A percentile compares a stretch with the other conserved stretches of the same genome.
Conservation (phyloP, 92 coral and sea anemone species). For the Umimayanthus chanpuru region DNA sequence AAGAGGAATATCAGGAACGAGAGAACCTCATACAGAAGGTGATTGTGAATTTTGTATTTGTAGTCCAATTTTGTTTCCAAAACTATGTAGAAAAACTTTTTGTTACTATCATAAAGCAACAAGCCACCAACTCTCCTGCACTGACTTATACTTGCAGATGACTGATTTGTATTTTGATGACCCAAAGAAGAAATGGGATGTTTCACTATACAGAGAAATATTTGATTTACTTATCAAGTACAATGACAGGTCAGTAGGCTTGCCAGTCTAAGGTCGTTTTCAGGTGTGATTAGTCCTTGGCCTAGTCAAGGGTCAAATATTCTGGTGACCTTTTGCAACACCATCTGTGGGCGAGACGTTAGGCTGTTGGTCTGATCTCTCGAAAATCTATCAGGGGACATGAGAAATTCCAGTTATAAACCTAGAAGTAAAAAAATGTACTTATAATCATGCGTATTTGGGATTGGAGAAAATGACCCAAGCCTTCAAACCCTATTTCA, state of each 20-base stretch:
- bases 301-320: too few relatives aligned
- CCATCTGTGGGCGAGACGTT: neutral
- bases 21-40: slow-evolving; percentile 94
- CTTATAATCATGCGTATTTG: neutral
- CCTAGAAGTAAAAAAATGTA: too few relatives aligned
- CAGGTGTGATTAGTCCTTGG: too few relatives aligned
- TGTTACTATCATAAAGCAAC: neutral
- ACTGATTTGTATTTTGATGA: slow-evolving; percentile 96
- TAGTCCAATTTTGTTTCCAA: neutral
- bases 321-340: neutral
- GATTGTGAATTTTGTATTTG: neutral
- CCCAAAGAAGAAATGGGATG: slow-evolving; percentile 89
- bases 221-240: slow-evolving; percentile 91
- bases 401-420: too few relatives aligned
- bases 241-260: slow-evolving; percentile 80
- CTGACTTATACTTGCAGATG: slow-evolving; percentile 59
- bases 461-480: too few relatives aligned
- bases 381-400: neutral
- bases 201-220: slow-evolving; percentile 81
- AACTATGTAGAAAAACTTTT: neutral
- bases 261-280: neutral
- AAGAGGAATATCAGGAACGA: slow-evolving; percentile 87
- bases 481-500: too few relatives aligned
- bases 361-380: neutral
- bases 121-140: neutral